These are phyloP conservation scores for Plutomurus gul DNA, from an alignment of 1,140 invertebrate species.

Conservation along the genomic window DNA sequence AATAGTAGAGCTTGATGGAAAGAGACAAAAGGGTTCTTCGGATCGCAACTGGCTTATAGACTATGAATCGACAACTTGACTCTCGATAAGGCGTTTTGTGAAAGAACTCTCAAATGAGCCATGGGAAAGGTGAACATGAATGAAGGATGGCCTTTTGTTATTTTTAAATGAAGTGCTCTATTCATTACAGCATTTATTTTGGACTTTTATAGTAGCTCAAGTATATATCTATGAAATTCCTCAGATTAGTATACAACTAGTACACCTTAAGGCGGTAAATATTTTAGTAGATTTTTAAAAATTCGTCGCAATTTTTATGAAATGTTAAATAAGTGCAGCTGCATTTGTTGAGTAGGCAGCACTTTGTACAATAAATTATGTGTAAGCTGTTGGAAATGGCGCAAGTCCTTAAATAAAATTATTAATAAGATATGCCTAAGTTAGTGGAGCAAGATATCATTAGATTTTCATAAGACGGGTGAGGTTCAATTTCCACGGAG, in stretches of 20 bases:
- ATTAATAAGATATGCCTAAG: no score
- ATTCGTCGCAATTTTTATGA: no score
- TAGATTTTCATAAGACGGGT: not conserved
- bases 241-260: not conserved
- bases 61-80: slow-evolving; percentile 1
- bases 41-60: not conserved
- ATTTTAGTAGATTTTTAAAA: not conserved
- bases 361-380: not conserved
- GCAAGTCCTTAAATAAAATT: no score
- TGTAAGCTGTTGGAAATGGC: no score
- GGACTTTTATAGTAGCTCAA: not conserved
- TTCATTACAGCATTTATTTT: not conserved
- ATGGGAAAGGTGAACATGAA: slow-evolving; percentile 10
- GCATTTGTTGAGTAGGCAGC: not conserved
- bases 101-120: no score
- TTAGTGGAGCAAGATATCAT: no score
- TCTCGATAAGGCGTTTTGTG: not conserved
- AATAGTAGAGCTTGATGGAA: slow-evolving; percentile 16
- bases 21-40: slow-evolving; percentile 4
- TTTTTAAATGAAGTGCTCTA: not conserved
- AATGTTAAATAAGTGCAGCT: not conserved
- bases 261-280: no score
- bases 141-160: not conserved
- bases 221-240: not conserved
- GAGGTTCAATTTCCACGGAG: not conserved